These are phyloP conservation scores for Scaptomyza polygonia DNA, from an alignment of 2,888 invertebrate species.

Conservation along the genomic window DNA sequence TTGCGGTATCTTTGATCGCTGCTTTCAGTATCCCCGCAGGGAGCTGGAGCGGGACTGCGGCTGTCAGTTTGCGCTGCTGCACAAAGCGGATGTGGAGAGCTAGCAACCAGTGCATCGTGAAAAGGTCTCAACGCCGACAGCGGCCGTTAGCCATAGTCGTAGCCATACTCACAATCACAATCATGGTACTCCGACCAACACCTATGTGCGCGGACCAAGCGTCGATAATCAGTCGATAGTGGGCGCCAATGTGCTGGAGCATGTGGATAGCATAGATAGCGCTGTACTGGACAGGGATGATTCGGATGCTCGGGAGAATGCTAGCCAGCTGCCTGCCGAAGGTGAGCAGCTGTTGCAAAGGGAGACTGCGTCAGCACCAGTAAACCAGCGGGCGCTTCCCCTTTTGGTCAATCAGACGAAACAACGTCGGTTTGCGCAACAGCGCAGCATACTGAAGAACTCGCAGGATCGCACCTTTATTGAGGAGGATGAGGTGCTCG, in stretches of 20 bases:
- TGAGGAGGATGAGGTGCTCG: slow-evolving; percentile 81
- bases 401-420: slow-evolving; percentile 56
- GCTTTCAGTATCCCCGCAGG: slow-evolving; percentile 93
- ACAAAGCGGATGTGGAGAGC: slow-evolving; percentile 91
- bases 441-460: slow-evolving; percentile 81
- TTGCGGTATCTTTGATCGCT: slow-evolving; percentile 94
- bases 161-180: slow-evolving; percentile 55
- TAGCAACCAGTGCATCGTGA: slow-evolving; percentile 85
- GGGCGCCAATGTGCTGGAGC: slow-evolving; percentile 55
- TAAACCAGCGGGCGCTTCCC: slow-evolving; percentile 58
- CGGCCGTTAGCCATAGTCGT: slow-evolving; percentile 50
- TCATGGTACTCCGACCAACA: slow-evolving; percentile 77
- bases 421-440: slow-evolving; percentile 76
- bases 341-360: slow-evolving; percentile 68
- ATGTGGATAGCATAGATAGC: slow-evolving; percentile 57
- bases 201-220: slow-evolving; percentile 73
- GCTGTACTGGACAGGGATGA: slow-evolving; percentile 39
- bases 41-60: slow-evolving; percentile 91
- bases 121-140: slow-evolving; percentile 40
- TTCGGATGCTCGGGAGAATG: slow-evolving; percentile 12
- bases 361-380: slow-evolving; percentile 27
- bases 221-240: slow-evolving; percentile 72
- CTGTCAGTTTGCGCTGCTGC: slow-evolving; percentile 95
- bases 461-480: slow-evolving; percentile 78
- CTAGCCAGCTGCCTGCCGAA: slow-evolving; percentile 35